A percentile compares a stretch with the other conserved stretches of the same genome.
phyloP scores from a whole-genome alignment of 2,113 vertebrate species.

The Nycticryphes semicollaris region DNA sequence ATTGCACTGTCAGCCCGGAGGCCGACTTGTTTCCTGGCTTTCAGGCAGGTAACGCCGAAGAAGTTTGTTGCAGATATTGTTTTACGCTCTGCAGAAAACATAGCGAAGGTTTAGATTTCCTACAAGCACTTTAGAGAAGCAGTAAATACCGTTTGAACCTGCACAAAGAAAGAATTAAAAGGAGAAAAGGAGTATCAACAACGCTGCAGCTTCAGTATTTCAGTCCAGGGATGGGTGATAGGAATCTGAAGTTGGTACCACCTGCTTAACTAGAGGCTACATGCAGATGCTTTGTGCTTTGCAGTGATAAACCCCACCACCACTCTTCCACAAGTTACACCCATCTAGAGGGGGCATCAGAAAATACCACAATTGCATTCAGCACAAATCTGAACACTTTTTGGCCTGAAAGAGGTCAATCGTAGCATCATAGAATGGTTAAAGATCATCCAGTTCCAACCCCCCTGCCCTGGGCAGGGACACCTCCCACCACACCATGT shows the following conservation, averaged over 20 bases:
- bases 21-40: background rate
- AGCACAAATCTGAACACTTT: background rate
- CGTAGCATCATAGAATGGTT: too few relatives aligned
- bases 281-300: background rate
- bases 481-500: too few relatives aligned
- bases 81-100: slow-evolving; percentile 9
- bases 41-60: background rate
- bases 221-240: background rate
- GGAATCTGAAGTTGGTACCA: accelerated
- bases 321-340: background rate
- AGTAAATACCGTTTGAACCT: background rate
- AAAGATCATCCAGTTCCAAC: too few relatives aligned
- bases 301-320: background rate
- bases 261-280: background rate
- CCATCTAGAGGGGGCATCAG: background rate
- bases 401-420: background rate
- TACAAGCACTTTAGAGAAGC: background rate
- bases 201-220: background rate
- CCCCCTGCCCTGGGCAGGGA: too few relatives aligned
- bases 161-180: background rate
- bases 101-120: background rate
- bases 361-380: background rate
- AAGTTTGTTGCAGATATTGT: background rate
- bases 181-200: background rate
- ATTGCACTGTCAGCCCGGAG: background rate